Conservation (phyloP, 1,140 invertebrate genomes). For the Nautilus pompilius region DNA sequence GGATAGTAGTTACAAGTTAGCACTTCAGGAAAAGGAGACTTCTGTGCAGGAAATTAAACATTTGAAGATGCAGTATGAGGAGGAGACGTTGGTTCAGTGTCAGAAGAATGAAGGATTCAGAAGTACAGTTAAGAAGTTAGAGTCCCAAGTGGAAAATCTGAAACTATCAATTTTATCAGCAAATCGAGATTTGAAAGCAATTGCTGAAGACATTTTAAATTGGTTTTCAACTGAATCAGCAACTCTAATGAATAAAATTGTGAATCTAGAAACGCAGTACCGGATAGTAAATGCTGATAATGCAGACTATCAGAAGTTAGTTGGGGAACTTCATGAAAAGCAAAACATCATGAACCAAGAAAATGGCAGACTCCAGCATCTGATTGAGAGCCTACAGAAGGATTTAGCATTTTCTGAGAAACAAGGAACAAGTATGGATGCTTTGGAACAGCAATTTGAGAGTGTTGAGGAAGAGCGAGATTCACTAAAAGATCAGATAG, state of each 20-base stretch:
- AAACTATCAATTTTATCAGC: too few species aligned
- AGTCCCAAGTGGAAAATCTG: too few species aligned
- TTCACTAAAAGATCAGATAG: constrained; percentile 38
- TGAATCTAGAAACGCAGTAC: constrained; percentile 5
- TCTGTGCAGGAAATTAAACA: constrained; percentile 55
- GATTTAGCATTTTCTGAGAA: too few species aligned
- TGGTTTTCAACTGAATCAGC: constrained; percentile 8
- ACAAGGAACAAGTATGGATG: not conserved
- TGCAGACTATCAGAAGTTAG: constrained; percentile 66
- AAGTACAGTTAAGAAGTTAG: too few species aligned
- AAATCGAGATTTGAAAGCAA: too few species aligned
- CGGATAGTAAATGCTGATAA: constrained; percentile 61
- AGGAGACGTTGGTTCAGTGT: constrained; percentile 21
- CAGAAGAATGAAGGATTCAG: not conserved
- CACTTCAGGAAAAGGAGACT: too few species aligned
- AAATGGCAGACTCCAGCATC: constrained; percentile 5
- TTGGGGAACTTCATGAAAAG: constrained; percentile 43
- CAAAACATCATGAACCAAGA: constrained; percentile 12
- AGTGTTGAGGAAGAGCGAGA: constrained; percentile 16
- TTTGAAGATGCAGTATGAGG: constrained; percentile 58
- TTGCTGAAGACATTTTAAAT: too few species aligned
- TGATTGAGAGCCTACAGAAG: constrained; percentile 8
- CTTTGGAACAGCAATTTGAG: not conserved
- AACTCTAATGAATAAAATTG: constrained; percentile 5
- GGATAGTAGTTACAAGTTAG: too few species aligned